Evolutionary conservation across 2,113 vertebrate genomes (phyloP).

Genomic region (Pedionomus torquatus): DNA sequence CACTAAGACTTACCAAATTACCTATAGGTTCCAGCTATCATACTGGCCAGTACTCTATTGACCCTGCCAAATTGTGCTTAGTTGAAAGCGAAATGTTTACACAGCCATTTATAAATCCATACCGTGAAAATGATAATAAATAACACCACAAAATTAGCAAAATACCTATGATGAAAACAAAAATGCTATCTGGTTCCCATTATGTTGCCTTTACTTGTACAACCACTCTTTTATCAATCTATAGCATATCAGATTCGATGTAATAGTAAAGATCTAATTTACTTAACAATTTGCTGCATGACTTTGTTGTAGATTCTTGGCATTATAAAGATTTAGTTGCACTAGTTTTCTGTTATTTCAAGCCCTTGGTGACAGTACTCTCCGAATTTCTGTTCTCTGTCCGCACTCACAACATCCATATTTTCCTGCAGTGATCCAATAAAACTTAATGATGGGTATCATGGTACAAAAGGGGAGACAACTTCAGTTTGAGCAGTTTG

Average conservation of each 20-base stretch:
- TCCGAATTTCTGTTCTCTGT: neutral
- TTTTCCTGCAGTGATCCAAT: constrained; percentile 47
- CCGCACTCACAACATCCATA: neutral
- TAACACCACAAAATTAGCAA: neutral
- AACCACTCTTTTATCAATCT: neutral
- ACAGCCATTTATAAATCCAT: neutral
- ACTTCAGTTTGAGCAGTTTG: constrained; percentile 25
- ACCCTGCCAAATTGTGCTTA: constrained; percentile 8
- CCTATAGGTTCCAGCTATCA: constrained; percentile 11
- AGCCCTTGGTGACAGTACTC: neutral
- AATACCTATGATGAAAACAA: neutral
- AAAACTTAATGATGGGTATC: constrained; percentile 56
- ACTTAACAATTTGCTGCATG: neutral
- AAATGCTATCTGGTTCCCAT: neutral
- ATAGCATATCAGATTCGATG: neutral
- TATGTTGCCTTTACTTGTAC: neutral
- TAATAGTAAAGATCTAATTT: neutral
- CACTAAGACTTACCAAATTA: neutral
- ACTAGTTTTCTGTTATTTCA: neutral
- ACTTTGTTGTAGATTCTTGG: neutral
- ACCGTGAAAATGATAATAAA: neutral
- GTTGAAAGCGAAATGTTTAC: neutral
- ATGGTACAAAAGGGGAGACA: constrained; percentile 8
- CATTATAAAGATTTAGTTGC: neutral
- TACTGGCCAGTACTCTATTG: neutral